Evolutionary conservation across 2,797 vertebrate species (phyloP), one percentile per base, ranked within the genome.

Genomic region (Pseudocheirus occidentalis): DNA sequence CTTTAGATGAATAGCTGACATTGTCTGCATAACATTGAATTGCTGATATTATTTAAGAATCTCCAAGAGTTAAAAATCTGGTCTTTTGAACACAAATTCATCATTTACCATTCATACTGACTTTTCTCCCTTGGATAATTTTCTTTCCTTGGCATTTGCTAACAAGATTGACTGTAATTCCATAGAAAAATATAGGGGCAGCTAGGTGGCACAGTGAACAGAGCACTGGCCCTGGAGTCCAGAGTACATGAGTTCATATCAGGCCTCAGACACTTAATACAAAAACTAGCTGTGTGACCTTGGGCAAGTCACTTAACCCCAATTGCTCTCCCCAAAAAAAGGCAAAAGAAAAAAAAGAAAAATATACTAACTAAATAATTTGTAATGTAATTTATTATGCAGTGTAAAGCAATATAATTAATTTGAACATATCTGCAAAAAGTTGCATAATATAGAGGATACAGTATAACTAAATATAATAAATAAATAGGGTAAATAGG

Each of bases 121-220:
- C 93, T 97, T 93, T 96, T 95, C 55, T 93, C 57, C n/a, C 54
- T 95, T 56, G 90, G 91, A 66, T 91, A 73, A 57, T 90, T 66
- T 58, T 95, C 66, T 93, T 97, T 97, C 40, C 58, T 94, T 95
- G 93, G 95, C 92, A 93, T 97, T 97, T 97, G 62, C 94, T 97
- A 95, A 91, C 54, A 95, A 92, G 95, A 95, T 96, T 95, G 89
- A 90, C 94, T 97, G 18, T 91, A 92, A 94, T 52, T 95, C 92
- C 16, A 91, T 94, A 91, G 55, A 93, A 95, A 95, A 94, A 53
- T 62, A 50, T 94, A 62, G n/a, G n/a, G n/a, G n/a, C n/a, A n/a
- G n/a, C n/a, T n/a, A n/a, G n/a, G n/a, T n/a, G n/a, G n/a, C n/a
- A n/a, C n/a, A n/a, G n/a, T n/a, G n/a, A n/a, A n/a, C n/a, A n/a